Conservation (phyloP, 2,888 invertebrate genomes). For the Tetramorium bicarinatum region DNA sequence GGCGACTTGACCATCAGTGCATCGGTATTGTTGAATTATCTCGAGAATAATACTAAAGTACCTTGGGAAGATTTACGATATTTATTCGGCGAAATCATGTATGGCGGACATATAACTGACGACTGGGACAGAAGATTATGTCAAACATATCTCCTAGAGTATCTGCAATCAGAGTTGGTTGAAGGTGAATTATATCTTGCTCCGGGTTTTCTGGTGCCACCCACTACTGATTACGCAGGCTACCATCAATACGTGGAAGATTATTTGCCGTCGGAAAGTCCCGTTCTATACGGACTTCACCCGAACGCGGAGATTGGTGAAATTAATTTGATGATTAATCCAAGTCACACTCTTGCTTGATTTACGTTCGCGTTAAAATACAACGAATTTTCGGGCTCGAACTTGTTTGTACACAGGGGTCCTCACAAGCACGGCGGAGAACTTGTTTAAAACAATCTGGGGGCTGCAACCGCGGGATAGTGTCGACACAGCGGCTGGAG, state of each 20-base stretch:
- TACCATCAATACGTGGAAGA: slow-evolving; percentile 97
- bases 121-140: slow-evolving; percentile 98
- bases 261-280: slow-evolving; percentile 94
- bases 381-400: neutral
- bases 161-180: slow-evolving; percentile 94
- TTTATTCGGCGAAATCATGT: slow-evolving; percentile 98
- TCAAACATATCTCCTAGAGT: slow-evolving; percentile 94
- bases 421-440: slow-evolving; percentile 94
- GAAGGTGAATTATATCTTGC: slow-evolving; percentile 95
- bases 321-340: slow-evolving; percentile 26
- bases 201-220: slow-evolving; percentile 94
- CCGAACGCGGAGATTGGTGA: slow-evolving; percentile 97
- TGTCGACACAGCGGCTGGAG: slow-evolving; percentile 91
- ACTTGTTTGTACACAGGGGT: slow-evolving; percentile 86
- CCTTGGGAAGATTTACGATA: slow-evolving; percentile 98
- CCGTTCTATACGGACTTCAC: slow-evolving; percentile 96
- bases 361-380: neutral
- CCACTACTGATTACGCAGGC: slow-evolving; percentile 94
- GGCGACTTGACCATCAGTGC: slow-evolving; percentile 97
- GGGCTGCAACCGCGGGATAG: slow-evolving; percentile 96
- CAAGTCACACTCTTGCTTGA: neutral
- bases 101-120: slow-evolving; percentile 98
- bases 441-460: slow-evolving; percentile 93
- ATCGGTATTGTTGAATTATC: slow-evolving; percentile 95
- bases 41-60: slow-evolving; percentile 95